Percentiles rank a stretch among this genome's conserved stretches.
phyloP scores from a whole-genome alignment of 1,140 invertebrate genomes.

The Panagrolaimus sp. region DNA sequence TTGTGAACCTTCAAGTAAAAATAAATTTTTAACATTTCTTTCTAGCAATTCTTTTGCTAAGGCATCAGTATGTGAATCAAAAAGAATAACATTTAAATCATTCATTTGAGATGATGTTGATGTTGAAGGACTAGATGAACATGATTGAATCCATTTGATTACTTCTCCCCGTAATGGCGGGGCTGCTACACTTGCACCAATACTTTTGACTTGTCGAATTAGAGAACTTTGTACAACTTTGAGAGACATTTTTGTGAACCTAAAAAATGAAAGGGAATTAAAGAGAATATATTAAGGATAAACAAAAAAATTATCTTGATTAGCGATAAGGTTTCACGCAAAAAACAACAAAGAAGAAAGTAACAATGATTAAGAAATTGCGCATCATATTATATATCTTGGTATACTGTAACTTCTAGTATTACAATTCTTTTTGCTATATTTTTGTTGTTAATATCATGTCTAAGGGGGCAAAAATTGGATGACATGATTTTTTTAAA shows the following conservation, averaged over 20 bases:
- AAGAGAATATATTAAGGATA: too few relatives aligned
- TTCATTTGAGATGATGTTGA: not conserved
- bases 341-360: too few relatives aligned
- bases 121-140: not conserved
- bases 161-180: not conserved
- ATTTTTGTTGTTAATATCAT: too few relatives aligned
- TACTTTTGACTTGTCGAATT: not conserved
- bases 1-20: not conserved
- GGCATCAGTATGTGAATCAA: not conserved
- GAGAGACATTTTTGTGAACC: not conserved
- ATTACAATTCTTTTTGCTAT: too few relatives aligned
- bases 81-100: slow-evolving; percentile 1
- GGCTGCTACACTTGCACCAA: not conserved
- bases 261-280: too few relatives aligned
- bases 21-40: not conserved
- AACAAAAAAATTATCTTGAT: too few relatives aligned
- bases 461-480: too few relatives aligned
- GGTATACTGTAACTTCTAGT: too few relatives aligned
- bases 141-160: not conserved
- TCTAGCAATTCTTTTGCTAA: not conserved
- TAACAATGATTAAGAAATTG: too few relatives aligned
- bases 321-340: too few relatives aligned
- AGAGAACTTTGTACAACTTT: not conserved
- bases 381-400: too few relatives aligned
- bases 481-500: too few relatives aligned